phyloP scores from a whole-genome alignment of 2,888 invertebrate genomes.

The Geophilus truncorum region DNA sequence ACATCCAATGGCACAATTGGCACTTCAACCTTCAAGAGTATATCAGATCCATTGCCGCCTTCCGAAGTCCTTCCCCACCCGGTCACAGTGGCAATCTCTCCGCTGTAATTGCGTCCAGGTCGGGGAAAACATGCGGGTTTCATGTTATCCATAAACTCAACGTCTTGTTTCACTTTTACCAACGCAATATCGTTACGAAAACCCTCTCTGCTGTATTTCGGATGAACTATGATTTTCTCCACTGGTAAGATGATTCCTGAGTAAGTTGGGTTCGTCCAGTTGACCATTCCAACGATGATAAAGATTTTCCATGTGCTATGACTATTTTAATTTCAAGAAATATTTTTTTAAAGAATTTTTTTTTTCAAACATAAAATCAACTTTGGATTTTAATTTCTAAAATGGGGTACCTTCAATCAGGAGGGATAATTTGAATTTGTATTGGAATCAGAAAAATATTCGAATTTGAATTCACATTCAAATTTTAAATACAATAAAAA shows the following conservation, averaged over 20 bases:
- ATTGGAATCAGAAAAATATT: no score
- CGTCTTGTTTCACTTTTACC: not conserved
- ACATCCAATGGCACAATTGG: not conserved
- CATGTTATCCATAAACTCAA: not conserved
- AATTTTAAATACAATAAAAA: no score
- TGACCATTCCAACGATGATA: no score
- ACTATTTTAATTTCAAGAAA: no score
- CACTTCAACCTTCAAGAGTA: not conserved
- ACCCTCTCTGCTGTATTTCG: not conserved
- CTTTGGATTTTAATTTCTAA: no score
- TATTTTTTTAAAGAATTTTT: no score
- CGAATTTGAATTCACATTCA: no score
- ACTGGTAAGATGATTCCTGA: not conserved
- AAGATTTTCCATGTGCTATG: no score
- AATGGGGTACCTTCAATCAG: no score
- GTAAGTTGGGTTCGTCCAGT: not conserved
- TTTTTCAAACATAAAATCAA: no score
- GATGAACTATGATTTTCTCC: not conserved
- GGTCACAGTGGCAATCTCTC: not conserved
- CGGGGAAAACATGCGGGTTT: not conserved
- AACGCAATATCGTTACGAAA: not conserved
- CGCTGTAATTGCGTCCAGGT: not conserved
- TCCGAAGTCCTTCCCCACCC: not conserved
- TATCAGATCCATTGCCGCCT: not conserved
- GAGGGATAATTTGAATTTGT: no score